phyloP scores from a whole-genome alignment of 1,140 invertebrate genomes.

The Drosophila burlai region DNA sequence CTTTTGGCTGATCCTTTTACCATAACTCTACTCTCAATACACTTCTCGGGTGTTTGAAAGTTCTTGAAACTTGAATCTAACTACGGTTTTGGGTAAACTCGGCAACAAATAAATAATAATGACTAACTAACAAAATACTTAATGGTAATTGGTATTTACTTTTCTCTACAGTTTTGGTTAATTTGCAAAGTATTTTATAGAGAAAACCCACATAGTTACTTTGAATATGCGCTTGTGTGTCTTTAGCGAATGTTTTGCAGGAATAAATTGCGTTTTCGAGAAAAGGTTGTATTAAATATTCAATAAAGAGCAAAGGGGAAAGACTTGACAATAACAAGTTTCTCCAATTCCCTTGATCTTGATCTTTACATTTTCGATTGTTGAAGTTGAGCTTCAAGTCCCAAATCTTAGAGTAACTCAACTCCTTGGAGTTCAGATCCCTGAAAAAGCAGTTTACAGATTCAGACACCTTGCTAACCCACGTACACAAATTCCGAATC shows the following conservation, averaged over 20 bases:
- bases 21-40: conserved; percentile 39
- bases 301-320: not conserved
- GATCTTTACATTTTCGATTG: not conserved
- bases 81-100: conserved; percentile 65
- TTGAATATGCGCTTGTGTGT: conserved; percentile 75
- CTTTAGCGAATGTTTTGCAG: conserved; percentile 72
- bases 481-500: no score
- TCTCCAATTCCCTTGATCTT: not conserved
- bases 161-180: conserved; percentile 70
- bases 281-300: conserved; percentile 6
- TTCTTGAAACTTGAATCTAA: conserved; percentile 43
- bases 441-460: not conserved
- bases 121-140: conserved; percentile 66
- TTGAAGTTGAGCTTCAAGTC: not conserved
- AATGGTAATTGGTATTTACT: conserved; percentile 65
- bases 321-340: not conserved
- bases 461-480: conserved; percentile 52
- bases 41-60: conserved; percentile 43
- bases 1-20: conserved; percentile 51
- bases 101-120: conserved; percentile 29
- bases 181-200: conserved; percentile 65
- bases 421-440: conserved; percentile 2
- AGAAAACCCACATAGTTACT: conserved; percentile 13
- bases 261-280: conserved; percentile 29
- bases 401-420: not conserved